Conservation (phyloP, 2,113 vertebrate species). For the Jaculus jaculus region DNA sequence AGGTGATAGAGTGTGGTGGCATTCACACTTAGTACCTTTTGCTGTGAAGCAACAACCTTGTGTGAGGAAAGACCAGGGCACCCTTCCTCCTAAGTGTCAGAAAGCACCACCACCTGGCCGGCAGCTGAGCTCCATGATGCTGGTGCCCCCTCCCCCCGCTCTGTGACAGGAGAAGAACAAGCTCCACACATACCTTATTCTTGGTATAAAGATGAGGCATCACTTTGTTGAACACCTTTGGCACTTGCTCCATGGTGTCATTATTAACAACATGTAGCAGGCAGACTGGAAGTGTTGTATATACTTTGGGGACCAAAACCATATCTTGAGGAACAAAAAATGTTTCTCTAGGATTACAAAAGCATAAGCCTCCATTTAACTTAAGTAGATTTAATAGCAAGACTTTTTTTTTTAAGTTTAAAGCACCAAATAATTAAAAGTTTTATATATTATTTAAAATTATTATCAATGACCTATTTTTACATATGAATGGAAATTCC, state of each 20-base stretch:
- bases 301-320: constrained; percentile 89
- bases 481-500: not conserved
- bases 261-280: constrained; percentile 92
- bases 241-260: constrained; percentile 91
- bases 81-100: not conserved
- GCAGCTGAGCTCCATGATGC: too few relatives aligned
- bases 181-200: constrained; percentile 89
- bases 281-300: constrained; percentile 84
- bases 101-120: not conserved
- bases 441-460: not conserved
- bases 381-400: not conserved
- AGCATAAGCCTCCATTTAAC: not conserved
- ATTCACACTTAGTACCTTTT: not conserved
- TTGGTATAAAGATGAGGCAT: constrained; percentile 86
- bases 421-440: constrained; percentile 19
- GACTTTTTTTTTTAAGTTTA: not conserved
- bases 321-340: constrained; percentile 90
- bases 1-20: not conserved
- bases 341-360: constrained; percentile 88
- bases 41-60: not conserved
- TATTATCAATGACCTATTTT: constrained; percentile 6
- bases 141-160: not conserved
- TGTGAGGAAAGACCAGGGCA: not conserved
- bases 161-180: not conserved
- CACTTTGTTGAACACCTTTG: constrained; percentile 87